Evolutionary conservation across 2,888 invertebrate genomes (phyloP), one percentile per base, ranked within the genome.

Genomic region (Stenchaetothrips biformis): DNA sequence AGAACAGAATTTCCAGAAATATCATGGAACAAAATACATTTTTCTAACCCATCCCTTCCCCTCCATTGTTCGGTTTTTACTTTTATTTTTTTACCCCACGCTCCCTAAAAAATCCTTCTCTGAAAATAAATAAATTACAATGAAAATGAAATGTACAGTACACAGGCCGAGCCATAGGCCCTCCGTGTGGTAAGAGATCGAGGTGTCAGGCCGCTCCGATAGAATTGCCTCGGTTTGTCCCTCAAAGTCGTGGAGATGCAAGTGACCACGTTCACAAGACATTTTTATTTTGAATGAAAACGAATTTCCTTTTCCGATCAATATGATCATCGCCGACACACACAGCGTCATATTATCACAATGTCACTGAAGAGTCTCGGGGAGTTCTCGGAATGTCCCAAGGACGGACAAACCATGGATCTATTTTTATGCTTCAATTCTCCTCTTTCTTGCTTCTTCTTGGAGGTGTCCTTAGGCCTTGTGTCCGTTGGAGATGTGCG

Each of bases 61-160:
- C 53, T 53, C 53, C 53, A 13, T 18, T 53, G 18, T 18, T 18
- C 13, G 18, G 4, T 13, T 13, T 11, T 53, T 13, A 53, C 53
- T 67, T 67, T 21, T 18, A 67, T 3, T 74, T 21, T 25, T 25
- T 74, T 37, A 37, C 37, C 37, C 37, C 37, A 37, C 37, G 37
- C 37, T 37, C 37, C 67, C 25, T 11, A 21, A 74, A 74, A 25
- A 21, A 11, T 74, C 8, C 11, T 74, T 25, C 25, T 74, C 11
- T 74, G 67, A 74, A 74, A 74, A 74, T 74, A 74, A 74, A 74
- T 74, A 74, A 74, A 74, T 74, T 74, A 74, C 67, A 74, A 74
- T 74, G 67, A 74, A 74, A 25, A 74, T 74, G 67, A 74, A 74
- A 74, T 74, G 67, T 74, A 74, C 67, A 74, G 67, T 74, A 67